A percentile compares a stretch with the other conserved stretches of the same genome.
These are phyloP conservation scores for Litoditis marina DNA, from an alignment of 2,888 invertebrate genomes.

Conservation along the genomic window DNA sequence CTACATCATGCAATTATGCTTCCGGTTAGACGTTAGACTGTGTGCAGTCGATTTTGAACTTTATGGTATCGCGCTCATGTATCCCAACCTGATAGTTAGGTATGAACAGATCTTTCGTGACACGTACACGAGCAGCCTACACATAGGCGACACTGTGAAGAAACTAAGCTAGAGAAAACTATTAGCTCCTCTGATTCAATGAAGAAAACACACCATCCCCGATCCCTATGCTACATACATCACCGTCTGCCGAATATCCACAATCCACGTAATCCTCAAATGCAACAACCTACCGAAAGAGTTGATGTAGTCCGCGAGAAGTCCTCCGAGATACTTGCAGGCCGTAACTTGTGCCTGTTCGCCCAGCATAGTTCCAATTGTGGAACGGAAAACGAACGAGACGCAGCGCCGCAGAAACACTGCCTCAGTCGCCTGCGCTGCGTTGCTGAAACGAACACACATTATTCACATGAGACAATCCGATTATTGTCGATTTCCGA, in stretches of 20 bases:
- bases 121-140: too few species aligned
- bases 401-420: conserved; percentile 96
- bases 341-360: conserved; percentile 92
- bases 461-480: neutral
- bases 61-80: too few species aligned
- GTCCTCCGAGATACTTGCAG: conserved; percentile 85
- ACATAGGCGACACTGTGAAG: too few species aligned
- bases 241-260: neutral
- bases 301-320: conserved; percentile 90
- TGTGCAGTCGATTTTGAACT: too few species aligned
- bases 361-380: conserved; percentile 78
- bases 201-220: too few species aligned
- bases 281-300: conserved; percentile 69
- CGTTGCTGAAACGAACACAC: conserved; percentile 34
- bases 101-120: too few species aligned
- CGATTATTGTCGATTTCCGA: too few species aligned
- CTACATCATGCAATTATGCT: too few species aligned
- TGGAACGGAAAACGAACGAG: conserved; percentile 71
- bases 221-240: too few species aligned
- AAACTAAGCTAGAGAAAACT: neutral
- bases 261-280: neutral
- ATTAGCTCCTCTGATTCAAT: too few species aligned
- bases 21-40: too few species aligned
- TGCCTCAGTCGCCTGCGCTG: conserved; percentile 70
- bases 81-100: too few species aligned